Percentiles rank a stretch among this genome's conserved stretches.
Conservation (phyloP, 2,113 vertebrate species). For the Hypanus sabinus region DNA sequence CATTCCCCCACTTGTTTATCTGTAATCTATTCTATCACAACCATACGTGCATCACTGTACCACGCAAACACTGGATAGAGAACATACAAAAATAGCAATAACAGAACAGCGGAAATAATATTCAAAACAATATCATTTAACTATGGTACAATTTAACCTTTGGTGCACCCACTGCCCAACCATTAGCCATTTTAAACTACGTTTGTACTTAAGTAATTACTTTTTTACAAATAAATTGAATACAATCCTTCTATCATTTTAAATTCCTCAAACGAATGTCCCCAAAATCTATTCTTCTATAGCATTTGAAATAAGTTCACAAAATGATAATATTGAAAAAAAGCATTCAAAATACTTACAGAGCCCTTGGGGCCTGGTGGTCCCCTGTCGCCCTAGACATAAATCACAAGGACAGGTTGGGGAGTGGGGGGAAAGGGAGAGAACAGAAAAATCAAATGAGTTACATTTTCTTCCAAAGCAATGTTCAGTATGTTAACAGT, state of each 20-base stretch:
- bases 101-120: neutral
- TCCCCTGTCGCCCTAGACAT: slow-evolving; percentile 76
- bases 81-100: neutral
- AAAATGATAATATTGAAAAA: neutral
- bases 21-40: neutral
- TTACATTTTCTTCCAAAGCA: neutral
- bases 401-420: neutral
- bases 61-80: too few species aligned
- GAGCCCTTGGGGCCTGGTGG: slow-evolving; percentile 80
- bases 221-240: neutral
- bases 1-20: too few species aligned
- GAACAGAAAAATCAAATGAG: neutral
- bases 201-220: neutral
- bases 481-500: neutral
- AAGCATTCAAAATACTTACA: slow-evolving; percentile 61
- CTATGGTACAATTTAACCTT: neutral
- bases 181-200: neutral
- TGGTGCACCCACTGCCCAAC: neutral
- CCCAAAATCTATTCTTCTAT: neutral
- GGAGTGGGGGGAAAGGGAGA: slow-evolving; percentile 33
- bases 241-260: neutral
- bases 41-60: neutral
- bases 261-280: neutral
- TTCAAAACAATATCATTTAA: neutral
- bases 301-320: too few species aligned